A percentile compares a stretch with the other conserved stretches of the same genome.
Evolutionary conservation across 2,797 vertebrate species (phyloP).

Genomic region (Threskiornis aethiopicus): DNA sequence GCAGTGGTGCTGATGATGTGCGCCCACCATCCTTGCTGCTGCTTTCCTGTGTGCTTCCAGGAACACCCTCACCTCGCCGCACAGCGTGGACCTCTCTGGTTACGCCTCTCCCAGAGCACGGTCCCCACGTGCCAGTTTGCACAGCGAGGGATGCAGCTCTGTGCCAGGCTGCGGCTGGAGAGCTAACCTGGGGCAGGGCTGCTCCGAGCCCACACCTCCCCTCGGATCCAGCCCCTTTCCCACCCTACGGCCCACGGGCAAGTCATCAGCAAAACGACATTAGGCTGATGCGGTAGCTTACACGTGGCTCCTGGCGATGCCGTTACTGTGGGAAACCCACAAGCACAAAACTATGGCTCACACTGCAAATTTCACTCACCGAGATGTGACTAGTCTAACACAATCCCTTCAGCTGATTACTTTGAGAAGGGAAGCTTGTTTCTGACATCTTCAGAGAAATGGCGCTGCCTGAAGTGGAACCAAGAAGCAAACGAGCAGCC

Average conservation of each 20-base stretch:
- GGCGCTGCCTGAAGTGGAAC: neutral
- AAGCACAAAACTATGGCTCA: neutral
- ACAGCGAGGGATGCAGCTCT: neutral
- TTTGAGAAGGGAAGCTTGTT: neutral
- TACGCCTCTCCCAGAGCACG: neutral
- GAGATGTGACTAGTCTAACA: neutral
- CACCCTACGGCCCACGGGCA: neutral
- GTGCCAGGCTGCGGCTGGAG: neutral
- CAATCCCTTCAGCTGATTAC: neutral
- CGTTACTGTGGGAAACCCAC: neutral
- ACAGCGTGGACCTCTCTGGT: neutral
- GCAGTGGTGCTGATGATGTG: neutral
- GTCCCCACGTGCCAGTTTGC: neutral
- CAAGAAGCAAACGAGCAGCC: neutral
- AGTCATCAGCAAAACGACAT: neutral
- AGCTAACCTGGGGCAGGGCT: neutral
- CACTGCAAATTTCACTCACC: neutral
- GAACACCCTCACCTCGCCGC: neutral
- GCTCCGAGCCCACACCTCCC: neutral
- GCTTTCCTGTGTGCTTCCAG: neutral
- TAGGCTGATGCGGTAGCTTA: neutral
- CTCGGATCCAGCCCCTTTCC: neutral
- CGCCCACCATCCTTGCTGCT: neutral
- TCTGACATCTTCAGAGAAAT: neutral
- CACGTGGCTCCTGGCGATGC: neutral